Percentiles rank a stretch among this genome's conserved stretches.
Conservation (phyloP, 2,113 vertebrate genomes). For the Nyctereutes procyonoides region DNA sequence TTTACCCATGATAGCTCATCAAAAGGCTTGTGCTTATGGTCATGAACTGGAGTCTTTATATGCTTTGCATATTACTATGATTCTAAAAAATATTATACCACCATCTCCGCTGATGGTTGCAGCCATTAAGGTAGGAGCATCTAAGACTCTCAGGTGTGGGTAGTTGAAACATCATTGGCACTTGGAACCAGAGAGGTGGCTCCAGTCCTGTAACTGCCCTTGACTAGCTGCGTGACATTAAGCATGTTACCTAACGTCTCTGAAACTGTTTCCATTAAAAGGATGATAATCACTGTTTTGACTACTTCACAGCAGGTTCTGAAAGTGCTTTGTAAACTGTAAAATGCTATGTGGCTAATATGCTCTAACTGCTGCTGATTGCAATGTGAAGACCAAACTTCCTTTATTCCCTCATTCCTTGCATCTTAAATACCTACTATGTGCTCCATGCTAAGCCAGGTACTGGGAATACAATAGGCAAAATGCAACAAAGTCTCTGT, state of each 20-base stretch:
- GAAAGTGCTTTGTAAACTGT: not conserved
- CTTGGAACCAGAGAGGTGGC: not conserved
- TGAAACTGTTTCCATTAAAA: not conserved
- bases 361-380: not conserved
- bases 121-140: not conserved
- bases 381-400: not conserved
- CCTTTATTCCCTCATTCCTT: not conserved
- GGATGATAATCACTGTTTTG: not conserved
- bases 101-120: fast-evolving
- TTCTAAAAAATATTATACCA: not conserved
- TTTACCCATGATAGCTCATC: not conserved
- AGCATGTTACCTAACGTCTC: not conserved
- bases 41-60: not conserved
- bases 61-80: not conserved
- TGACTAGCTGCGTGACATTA: not conserved
- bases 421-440: not conserved
- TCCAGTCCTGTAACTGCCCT: not conserved
- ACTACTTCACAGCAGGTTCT: not conserved
- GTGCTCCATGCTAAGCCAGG: not conserved
- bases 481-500: not conserved
- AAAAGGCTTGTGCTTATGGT: not conserved
- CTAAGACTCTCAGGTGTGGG: not conserved
- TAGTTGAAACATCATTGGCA: not conserved
- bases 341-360: not conserved
- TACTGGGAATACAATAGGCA: not conserved